Conservation (phyloP, 2,888 invertebrate species). For the Hemistola chrysoprasaria region DNA sequence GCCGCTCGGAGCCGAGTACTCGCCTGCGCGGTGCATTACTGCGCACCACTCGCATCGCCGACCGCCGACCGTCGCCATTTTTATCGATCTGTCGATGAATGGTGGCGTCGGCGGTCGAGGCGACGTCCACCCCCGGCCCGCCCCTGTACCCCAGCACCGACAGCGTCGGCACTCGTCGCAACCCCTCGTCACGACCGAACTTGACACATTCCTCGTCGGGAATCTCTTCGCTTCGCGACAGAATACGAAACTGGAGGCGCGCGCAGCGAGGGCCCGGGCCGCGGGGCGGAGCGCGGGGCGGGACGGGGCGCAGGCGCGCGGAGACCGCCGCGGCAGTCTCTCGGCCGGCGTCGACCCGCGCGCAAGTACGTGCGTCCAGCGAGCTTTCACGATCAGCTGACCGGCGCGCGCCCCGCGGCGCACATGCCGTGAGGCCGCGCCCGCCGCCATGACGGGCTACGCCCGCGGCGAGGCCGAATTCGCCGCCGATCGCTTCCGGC, state of each 20-base stretch:
- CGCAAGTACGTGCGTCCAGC: conserved; percentile 60
- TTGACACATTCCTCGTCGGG: conserved; percentile 4
- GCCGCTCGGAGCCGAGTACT: conserved; percentile 24
- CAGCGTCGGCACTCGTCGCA: conserved; percentile 18
- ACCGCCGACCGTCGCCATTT: conserved; percentile 46
- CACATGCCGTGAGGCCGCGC: conserved; percentile 77
- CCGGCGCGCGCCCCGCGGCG: conserved; percentile 74
- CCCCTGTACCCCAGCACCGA: conserved; percentile 23
- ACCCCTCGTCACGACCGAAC: background rate
- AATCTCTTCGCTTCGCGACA: conserved; percentile 2
- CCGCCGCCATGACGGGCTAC: conserved; percentile 77
- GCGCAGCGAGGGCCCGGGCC: conserved; percentile 37
- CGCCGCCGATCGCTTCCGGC: conserved; percentile 74
- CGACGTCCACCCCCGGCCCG: conserved; percentile 21
- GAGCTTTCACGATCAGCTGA: conserved; percentile 65
- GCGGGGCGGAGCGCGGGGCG: conserved; percentile 37
- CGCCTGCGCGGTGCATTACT: conserved; percentile 52
- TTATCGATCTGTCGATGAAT: conserved; percentile 56
- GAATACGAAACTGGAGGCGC: conserved; percentile 26
- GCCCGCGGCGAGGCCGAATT: conserved; percentile 76
- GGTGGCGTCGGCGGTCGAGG: conserved; percentile 29
- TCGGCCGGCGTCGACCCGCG: conserved; percentile 57
- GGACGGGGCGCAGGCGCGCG: conserved; percentile 53
- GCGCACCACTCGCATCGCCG: conserved; percentile 48
- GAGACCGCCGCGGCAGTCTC: conserved; percentile 58